These are phyloP conservation scores for Luscinia luscinia DNA, from an alignment of 2,797 vertebrate genomes.

Conservation along the genomic window DNA sequence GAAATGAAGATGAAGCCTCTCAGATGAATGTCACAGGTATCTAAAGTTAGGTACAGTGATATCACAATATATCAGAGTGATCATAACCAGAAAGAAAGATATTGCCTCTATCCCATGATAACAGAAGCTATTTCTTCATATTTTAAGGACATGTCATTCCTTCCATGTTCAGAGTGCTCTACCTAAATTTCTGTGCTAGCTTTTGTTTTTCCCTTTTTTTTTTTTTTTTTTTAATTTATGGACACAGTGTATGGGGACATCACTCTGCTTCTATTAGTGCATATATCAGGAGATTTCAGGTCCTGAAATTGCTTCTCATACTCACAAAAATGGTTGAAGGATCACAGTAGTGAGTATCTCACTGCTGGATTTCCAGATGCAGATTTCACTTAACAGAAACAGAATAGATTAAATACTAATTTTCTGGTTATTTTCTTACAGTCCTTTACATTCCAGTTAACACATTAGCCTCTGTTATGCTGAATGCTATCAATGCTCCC, in stretches of 20 bases:
- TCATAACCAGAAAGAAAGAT: not conserved
- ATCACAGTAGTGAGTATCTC: not conserved
- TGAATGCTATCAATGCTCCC: not conserved
- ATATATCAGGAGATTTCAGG: not conserved
- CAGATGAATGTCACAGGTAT: not conserved
- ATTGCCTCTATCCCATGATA: not conserved
- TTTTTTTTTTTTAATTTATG: not conserved
- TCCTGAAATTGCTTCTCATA: not conserved
- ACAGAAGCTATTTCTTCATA: not conserved
- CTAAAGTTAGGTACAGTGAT: not conserved
- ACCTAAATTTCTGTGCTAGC: not conserved
- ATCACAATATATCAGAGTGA: not conserved
- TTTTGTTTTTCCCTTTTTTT: not conserved
- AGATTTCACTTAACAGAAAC: not conserved
- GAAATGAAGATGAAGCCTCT: constrained; percentile 19
- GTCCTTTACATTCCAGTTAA: not conserved
- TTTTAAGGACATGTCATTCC: not conserved
- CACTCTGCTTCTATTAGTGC: not conserved
- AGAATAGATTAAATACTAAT: not conserved
- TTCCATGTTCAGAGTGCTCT: not conserved
- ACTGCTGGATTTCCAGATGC: not conserved
- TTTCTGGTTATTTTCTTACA: not conserved
- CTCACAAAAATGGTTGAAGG: not conserved
- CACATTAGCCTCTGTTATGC: not conserved
- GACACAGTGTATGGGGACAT: not conserved